phyloP scores from a whole-genome alignment of 2,888 invertebrate species.

The Sympetrum striolatum region DNA sequence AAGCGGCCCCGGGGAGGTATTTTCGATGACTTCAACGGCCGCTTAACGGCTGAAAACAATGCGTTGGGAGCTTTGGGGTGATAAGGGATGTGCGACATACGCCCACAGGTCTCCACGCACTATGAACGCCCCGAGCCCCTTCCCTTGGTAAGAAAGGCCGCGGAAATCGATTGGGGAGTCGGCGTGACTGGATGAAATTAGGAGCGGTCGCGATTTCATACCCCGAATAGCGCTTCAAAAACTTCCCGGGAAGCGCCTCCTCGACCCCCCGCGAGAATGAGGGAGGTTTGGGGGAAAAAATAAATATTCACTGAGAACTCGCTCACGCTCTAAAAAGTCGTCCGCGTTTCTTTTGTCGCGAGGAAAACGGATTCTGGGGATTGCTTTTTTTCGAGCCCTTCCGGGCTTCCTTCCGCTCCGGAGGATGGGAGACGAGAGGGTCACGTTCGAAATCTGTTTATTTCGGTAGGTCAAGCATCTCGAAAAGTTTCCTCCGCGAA shows the following conservation, averaged over 20 bases:
- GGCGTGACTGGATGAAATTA: slow-evolving; percentile 18
- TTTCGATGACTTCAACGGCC: not conserved
- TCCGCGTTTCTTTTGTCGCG: no score
- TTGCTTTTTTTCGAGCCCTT: no score
- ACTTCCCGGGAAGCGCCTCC: no score
- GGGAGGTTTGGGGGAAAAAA: not conserved
- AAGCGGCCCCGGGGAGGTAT: not conserved
- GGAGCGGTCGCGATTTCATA: slow-evolving; percentile 29
- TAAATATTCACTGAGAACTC: not conserved
- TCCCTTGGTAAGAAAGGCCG: not conserved
- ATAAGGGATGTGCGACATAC: not conserved
- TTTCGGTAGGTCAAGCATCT: no score
- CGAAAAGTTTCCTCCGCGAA: no score
- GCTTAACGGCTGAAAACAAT: not conserved
- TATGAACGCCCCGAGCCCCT: not conserved
- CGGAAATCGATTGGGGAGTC: slow-evolving; percentile 12
- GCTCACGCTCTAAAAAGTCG: no score
- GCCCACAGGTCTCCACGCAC: not conserved
- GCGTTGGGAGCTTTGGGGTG: not conserved
- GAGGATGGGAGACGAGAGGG: no score
- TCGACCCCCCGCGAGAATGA: not conserved
- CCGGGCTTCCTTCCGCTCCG: no score
- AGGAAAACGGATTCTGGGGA: no score
- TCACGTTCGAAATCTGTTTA: no score
- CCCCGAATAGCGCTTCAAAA: not conserved